Conservation (phyloP, 2,888 invertebrate species). For the Coenonympha arcania region DNA sequence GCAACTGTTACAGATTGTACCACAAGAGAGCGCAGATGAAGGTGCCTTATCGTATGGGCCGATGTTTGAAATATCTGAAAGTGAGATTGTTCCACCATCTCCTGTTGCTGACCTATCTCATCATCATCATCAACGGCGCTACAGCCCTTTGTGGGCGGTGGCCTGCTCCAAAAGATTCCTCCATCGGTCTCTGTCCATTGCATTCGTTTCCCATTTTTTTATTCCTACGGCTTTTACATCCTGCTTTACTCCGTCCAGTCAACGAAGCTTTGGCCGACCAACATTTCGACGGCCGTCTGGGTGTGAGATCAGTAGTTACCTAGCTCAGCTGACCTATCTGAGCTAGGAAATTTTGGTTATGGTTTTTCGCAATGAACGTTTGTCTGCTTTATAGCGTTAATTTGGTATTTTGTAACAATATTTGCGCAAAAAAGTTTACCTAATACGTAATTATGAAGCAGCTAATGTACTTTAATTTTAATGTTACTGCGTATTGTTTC, state of each 20-base stretch:
- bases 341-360: not conserved
- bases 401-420: not conserved
- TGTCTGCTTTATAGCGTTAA: not conserved
- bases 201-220: too few relatives aligned
- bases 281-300: too few relatives aligned
- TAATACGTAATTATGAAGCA: not conserved
- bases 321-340: too few relatives aligned
- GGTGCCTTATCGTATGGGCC: not conserved
- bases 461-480: not conserved
- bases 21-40: not conserved
- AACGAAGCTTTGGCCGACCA: too few relatives aligned
- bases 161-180: too few relatives aligned
- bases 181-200: too few relatives aligned
- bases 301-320: too few relatives aligned
- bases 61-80: not conserved
- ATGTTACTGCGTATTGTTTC: not conserved
- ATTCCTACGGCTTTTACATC: too few relatives aligned
- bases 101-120: not conserved
- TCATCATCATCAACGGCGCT: too few relatives aligned
- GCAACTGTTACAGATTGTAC: not conserved
- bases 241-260: too few relatives aligned
- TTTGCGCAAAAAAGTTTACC: not conserved
- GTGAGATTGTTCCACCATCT: not conserved
- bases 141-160: too few relatives aligned
- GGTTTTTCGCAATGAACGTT: not conserved